phyloP scores from a whole-genome alignment of 37 sponge, comb jelly and placozoan genomes.

The Geodia barretti region DNA sequence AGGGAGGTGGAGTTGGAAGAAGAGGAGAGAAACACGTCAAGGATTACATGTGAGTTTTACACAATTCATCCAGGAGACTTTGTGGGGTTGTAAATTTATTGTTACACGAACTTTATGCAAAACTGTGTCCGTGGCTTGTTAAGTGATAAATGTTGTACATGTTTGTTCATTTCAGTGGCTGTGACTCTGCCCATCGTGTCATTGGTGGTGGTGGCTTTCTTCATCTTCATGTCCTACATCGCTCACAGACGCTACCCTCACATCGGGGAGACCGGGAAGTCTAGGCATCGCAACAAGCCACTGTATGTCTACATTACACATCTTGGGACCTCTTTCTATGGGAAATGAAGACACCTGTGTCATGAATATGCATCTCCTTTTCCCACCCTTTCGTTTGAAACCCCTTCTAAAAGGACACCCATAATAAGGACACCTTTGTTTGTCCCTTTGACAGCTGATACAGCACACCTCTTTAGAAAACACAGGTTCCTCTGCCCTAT shows the following conservation, averaged over 20 bases:
- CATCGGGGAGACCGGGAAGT: constrained; percentile 30
- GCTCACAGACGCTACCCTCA: constrained; percentile 81
- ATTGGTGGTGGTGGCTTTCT: constrained; percentile 38
- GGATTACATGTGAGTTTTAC: constrained; percentile 11
- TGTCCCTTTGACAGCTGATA: too few species aligned
- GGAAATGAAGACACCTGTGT: too few species aligned
- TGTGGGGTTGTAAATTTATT: neutral
- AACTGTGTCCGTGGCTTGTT: too few species aligned
- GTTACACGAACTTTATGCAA: neutral
- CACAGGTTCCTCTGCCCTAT: too few species aligned
- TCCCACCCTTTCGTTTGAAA: too few species aligned
- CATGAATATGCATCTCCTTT: too few species aligned
- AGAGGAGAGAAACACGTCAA: neutral
- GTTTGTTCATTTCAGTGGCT: constrained; percentile 51
- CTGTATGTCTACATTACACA: too few species aligned
- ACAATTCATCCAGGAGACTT: neutral
- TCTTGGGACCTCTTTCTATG: too few species aligned
- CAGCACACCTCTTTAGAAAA: too few species aligned
- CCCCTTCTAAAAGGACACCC: too few species aligned
- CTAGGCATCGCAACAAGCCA: constrained; percentile 44
- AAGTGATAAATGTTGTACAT: neutral
- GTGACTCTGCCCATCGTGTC: constrained; percentile 58
- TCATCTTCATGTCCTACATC: constrained; percentile 46
- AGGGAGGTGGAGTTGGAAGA: constrained; percentile 35
- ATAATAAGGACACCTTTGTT: too few species aligned